Evolutionary conservation across 2,113 vertebrate species (phyloP).

Genomic region (Orycteropus afer): DNA sequence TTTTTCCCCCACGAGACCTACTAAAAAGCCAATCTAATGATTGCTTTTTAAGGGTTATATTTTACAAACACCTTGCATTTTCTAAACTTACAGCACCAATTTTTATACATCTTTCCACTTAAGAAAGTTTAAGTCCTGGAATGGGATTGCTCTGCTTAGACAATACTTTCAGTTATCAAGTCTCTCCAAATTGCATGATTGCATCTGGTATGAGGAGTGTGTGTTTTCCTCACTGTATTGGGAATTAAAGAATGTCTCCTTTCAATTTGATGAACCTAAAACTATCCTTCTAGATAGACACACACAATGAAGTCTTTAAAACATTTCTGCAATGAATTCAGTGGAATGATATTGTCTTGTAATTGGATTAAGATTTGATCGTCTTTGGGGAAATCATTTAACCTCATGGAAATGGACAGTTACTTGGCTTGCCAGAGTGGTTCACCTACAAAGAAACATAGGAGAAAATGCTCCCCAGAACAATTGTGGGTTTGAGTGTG

Average conservation of each 20-base stretch:
- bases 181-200: background rate
- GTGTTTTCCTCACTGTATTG: background rate
- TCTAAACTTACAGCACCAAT: background rate
- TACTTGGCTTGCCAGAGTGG: background rate
- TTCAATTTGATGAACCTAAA: background rate
- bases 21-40: background rate
- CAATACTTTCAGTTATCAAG: background rate
- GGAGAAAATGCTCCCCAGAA: background rate
- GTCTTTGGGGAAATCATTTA: slow-evolving; percentile 26
- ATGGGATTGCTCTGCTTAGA: background rate
- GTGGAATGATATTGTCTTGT: background rate
- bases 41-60: background rate
- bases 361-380: slow-evolving; percentile 50
- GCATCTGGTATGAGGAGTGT: background rate
- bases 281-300: background rate
- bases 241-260: background rate
- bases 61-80: background rate
- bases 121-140: background rate
- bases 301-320: background rate
- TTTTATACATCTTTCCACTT: background rate
- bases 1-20: background rate
- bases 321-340: background rate
- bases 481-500: background rate
- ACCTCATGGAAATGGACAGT: slow-evolving; percentile 2
- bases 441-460: background rate